Conservation (phyloP, 2,113 vertebrate genomes). For the Haemorhous mexicanus region DNA sequence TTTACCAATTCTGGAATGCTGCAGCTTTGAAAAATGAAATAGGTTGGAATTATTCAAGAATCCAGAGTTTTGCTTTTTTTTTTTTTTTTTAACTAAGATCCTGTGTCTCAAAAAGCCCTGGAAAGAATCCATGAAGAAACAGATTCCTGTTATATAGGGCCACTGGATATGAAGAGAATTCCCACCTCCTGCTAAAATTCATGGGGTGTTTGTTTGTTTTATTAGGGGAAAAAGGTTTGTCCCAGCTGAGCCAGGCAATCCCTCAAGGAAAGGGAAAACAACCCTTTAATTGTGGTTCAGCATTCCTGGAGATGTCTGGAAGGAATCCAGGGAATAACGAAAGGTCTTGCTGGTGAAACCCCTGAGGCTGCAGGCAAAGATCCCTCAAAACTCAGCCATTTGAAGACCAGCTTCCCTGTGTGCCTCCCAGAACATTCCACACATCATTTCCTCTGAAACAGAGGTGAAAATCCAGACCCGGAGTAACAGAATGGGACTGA, state of each 20-base stretch:
- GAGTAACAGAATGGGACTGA: not conserved
- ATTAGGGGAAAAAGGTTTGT: not conserved
- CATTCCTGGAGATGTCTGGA: not conserved
- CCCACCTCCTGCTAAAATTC: not conserved
- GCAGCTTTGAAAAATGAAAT: not conserved
- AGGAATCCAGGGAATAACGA: not conserved
- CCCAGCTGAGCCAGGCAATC: not conserved
- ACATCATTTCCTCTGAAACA: not conserved
- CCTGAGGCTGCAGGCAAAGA: not conserved
- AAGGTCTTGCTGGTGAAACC: not conserved
- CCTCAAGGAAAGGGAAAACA: not conserved
- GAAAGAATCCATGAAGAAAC: not conserved
- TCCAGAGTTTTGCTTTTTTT: not conserved
- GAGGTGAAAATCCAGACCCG: not conserved
- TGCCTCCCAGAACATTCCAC: not conserved
- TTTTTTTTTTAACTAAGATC: not conserved
- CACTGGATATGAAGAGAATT: not conserved
- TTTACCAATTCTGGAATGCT: not conserved
- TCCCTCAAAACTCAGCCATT: not conserved
- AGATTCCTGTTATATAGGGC: not conserved
- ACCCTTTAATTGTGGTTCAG: not conserved
- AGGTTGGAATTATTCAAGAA: not conserved
- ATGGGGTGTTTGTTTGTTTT: not conserved
- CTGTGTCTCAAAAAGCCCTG: not conserved
- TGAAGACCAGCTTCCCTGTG: not conserved